Evolutionary conservation across 2,888 invertebrate genomes (phyloP).

Genomic region (Cheilosia impressa): DNA sequence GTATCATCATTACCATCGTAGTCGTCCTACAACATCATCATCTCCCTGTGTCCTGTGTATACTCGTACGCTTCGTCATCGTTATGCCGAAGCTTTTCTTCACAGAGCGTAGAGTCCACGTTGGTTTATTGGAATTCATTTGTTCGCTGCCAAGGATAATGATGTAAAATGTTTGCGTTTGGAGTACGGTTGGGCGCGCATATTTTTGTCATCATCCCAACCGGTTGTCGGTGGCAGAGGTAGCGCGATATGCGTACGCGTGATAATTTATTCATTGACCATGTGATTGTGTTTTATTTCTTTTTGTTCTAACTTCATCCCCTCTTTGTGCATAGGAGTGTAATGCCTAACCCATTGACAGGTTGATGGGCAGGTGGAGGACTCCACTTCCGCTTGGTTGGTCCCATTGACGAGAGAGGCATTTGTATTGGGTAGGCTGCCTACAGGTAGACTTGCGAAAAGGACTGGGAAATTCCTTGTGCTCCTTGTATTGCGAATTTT

Average conservation of each 20-base stretch:
- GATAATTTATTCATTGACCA: slow-evolving; percentile 72
- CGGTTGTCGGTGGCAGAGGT: slow-evolving; percentile 13
- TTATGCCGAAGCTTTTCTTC: slow-evolving; percentile 32
- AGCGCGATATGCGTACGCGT: slow-evolving; percentile 31
- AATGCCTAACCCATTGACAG: slow-evolving; percentile 48
- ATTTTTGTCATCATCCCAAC: slow-evolving; percentile 21
- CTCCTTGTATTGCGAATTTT: neutral
- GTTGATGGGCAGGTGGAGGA: slow-evolving; percentile 14
- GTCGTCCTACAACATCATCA: slow-evolving; percentile 41
- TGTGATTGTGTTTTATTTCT: slow-evolving; percentile 56
- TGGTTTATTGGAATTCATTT: slow-evolving; percentile 56
- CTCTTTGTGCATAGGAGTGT: slow-evolving; percentile 19
- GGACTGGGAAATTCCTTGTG: neutral
- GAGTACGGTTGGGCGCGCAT: slow-evolving; percentile 50
- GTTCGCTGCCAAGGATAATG: slow-evolving; percentile 46
- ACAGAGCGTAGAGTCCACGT: neutral
- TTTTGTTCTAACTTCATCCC: neutral
- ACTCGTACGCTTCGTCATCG: slow-evolving; percentile 38
- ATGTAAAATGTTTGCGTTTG: slow-evolving; percentile 45
- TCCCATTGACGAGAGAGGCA: slow-evolving; percentile 40
- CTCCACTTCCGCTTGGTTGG: slow-evolving; percentile 51
- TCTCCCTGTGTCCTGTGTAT: neutral
- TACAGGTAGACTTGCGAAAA: slow-evolving; percentile 2
- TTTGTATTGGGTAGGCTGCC: neutral
- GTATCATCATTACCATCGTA: slow-evolving; percentile 24